Conservation (phyloP, 2,113 vertebrate species). For the Elephas maximus region DNA sequence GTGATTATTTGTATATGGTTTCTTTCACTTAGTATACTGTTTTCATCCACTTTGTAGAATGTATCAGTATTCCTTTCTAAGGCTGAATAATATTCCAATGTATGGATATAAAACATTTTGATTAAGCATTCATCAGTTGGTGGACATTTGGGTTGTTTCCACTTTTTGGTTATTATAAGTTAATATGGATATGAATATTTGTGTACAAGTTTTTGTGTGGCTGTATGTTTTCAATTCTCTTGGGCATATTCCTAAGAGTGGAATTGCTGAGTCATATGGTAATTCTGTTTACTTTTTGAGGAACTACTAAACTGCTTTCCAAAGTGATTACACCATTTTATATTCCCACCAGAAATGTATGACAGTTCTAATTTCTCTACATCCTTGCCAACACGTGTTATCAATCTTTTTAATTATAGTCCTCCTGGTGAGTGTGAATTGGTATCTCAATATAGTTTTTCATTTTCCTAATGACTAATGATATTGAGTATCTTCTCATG, state of each 20-base stretch:
- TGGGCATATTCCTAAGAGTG: neutral
- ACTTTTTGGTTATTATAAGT: too few relatives aligned
- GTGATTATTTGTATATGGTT: neutral
- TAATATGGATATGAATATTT: too few relatives aligned
- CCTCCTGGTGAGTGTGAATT: neutral
- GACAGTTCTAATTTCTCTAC: too few relatives aligned
- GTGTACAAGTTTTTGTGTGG: too few relatives aligned
- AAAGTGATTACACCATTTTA: too few relatives aligned
- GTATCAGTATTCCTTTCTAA: neutral
- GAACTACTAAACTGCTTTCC: neutral
- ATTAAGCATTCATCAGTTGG: neutral
- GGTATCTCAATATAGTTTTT: neutral
- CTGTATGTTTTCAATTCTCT: too few relatives aligned
- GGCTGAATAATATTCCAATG: neutral
- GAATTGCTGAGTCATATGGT: neutral
- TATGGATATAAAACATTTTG: neutral
- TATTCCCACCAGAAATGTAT: too few relatives aligned
- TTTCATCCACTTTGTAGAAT: neutral
- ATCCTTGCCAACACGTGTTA: too few relatives aligned
- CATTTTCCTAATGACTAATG: too few relatives aligned
- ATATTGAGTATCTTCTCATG: neutral
- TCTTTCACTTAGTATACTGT: neutral
- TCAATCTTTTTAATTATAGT: neutral
- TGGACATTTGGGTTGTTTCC: neutral
- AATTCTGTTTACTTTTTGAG: neutral